Base-by-base conservation (phyloP, 2,113 vertebrate species). In the Mola mola region DNA sequence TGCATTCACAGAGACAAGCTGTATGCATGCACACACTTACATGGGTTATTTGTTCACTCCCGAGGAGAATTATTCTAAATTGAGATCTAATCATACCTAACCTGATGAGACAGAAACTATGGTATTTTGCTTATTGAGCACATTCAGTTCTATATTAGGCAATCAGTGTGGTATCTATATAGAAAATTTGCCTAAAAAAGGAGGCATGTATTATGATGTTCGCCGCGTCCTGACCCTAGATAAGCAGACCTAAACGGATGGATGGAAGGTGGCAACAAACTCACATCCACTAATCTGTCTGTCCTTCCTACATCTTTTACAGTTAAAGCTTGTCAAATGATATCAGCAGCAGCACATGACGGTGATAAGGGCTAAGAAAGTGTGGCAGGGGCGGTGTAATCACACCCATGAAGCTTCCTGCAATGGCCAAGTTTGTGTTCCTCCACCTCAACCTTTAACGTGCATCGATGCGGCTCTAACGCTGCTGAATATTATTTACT, bases 391-490 rank as follows among this genome's bases (percentile, higher is more conserved):
- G 4, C 15, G 21, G 76, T 70, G 67, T 67, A 55, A 69, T 37
- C 46, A 42, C 24, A 21, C 16, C 72, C 47, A 65, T 40, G 38
- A 12, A 4, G 11, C 52, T 43, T n/a, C 42, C 31, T 41, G 51
- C 57, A 57, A 41, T 43, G 44, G 24, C 43, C 47, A 43, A 55
- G 55, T 78, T 72, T 60, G 60, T 72, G 78, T 72, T 66, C 53
- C 53, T 53, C 28, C 69, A 34, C 73, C 56, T 40, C 37, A 72
- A 26, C 60, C 71, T 79, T 74, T 83, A 72, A 72, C 82, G 80
- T 78, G 70, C 82, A 78, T 66, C 36, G 31, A 67, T 61, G 78
- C 53, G 13, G 34, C 25, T 74, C 53, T 63, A 79, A 82, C 81
- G 51, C 25, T 4, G 5, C 62, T 37, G 40, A 72, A 84, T 59